phyloP scores from a whole-genome alignment of 1,140 invertebrate species.

The Anagrus nilaparvatae region DNA sequence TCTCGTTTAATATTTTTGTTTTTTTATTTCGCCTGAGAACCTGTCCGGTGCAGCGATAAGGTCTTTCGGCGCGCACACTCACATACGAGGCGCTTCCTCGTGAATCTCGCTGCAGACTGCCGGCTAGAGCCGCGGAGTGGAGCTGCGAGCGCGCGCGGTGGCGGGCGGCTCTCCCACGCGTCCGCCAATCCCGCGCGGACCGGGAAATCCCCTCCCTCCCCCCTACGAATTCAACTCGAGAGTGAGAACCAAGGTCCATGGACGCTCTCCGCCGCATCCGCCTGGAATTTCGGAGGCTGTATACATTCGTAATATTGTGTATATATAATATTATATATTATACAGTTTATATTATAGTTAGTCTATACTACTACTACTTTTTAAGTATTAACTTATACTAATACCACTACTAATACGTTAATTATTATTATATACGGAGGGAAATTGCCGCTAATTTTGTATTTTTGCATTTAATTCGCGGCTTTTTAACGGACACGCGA shows the following conservation, averaged over 20 bases:
- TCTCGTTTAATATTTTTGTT: slow-evolving; percentile 3
- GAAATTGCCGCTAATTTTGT: slow-evolving; percentile 8
- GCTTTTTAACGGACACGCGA: background rate
- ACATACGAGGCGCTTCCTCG: background rate
- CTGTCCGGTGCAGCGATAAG: slow-evolving; percentile 5
- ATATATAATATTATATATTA: too few species aligned
- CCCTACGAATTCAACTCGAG: too few species aligned
- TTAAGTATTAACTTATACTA: too few species aligned
- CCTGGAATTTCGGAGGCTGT: too few species aligned
- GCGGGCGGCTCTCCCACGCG: slow-evolving; percentile 41
- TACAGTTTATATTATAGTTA: too few species aligned
- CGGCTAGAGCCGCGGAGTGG: slow-evolving; percentile 12
- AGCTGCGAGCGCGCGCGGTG: slow-evolving; percentile 19
- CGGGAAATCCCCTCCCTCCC: background rate
- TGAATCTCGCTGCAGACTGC: slow-evolving; percentile 5
- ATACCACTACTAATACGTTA: too few species aligned
- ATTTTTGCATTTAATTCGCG: slow-evolving; percentile 7
- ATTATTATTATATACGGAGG: slow-evolving; percentile 1
- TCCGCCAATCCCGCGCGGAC: slow-evolving; percentile 34
- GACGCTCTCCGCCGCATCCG: slow-evolving; percentile 21
- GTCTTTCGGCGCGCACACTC: background rate
- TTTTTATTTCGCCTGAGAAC: background rate
- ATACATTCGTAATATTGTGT: too few species aligned
- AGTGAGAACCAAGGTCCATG: too few species aligned
- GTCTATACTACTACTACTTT: too few species aligned